Conservation (phyloP, 2,888 invertebrate species). For the Eucera pruinosa region DNA sequence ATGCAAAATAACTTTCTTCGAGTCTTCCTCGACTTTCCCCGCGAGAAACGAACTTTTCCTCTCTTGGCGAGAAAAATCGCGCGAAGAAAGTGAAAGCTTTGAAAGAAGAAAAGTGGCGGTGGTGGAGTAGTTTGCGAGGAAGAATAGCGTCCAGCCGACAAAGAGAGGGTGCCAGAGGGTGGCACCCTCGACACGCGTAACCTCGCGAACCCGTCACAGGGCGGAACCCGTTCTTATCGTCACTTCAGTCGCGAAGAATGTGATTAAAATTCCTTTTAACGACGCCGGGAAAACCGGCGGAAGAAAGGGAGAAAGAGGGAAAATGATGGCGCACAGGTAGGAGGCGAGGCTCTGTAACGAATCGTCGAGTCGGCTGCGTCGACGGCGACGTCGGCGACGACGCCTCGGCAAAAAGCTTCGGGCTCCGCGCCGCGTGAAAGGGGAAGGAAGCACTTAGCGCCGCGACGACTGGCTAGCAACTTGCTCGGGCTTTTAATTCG, state of each 20-base stretch:
- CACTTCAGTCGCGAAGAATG: slow-evolving; percentile 76
- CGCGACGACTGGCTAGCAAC: slow-evolving; percentile 62
- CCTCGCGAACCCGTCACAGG: slow-evolving; percentile 30
- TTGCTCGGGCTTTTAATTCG: slow-evolving; percentile 75
- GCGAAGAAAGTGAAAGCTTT: no score
- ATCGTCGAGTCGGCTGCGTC: slow-evolving; percentile 46
- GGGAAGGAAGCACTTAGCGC: slow-evolving; percentile 51
- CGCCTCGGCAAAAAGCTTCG: slow-evolving; percentile 44
- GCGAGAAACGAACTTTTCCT: background rate
- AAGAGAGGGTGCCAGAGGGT: background rate
- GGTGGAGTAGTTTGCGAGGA: no score
- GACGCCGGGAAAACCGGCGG: slow-evolving; percentile 42
- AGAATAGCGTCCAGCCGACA: slow-evolving; percentile 1
- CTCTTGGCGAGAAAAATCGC: background rate
- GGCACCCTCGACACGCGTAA: slow-evolving; percentile 42
- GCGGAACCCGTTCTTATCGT: slow-evolving; percentile 68
- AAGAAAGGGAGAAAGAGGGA: background rate
- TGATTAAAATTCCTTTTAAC: slow-evolving; percentile 79
- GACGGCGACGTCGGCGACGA: slow-evolving; percentile 40
- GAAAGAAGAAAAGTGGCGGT: no score
- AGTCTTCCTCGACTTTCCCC: no score
- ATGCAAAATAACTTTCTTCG: no score
- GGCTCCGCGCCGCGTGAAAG: slow-evolving; percentile 35
- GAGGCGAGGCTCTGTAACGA: slow-evolving; percentile 42
- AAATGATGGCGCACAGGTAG: slow-evolving; percentile 12